Evolutionary conservation across 2,113 vertebrate genomes (phyloP).

Genomic region (Okapia johnstoni): DNA sequence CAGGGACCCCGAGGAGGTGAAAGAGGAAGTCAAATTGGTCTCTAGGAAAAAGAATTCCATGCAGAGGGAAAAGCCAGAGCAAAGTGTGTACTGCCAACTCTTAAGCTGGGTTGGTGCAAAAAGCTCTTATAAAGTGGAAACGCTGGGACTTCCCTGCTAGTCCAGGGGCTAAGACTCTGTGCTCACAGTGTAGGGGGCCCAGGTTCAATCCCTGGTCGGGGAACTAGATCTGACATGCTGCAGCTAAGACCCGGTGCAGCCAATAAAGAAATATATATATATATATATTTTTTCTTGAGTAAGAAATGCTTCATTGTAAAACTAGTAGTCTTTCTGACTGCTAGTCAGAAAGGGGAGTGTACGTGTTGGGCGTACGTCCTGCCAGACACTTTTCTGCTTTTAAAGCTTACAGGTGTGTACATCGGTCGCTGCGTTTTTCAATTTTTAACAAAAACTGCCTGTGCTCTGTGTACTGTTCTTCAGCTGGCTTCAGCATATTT

Average conservation of each 20-base stretch:
- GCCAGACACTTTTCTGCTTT: neutral
- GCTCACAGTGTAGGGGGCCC: neutral
- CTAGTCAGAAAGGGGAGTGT: neutral
- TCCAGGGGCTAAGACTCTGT: neutral
- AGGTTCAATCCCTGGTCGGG: neutral
- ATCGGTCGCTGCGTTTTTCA: neutral
- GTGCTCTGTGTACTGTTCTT: neutral
- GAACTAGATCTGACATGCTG: neutral
- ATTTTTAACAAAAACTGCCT: neutral
- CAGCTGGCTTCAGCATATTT: neutral
- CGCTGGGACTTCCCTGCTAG: neutral
- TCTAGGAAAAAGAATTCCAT: neutral
- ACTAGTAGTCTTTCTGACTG: neutral
- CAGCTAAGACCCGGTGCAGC: neutral
- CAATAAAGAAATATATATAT: neutral
- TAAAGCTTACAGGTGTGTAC: rapidly evolving
- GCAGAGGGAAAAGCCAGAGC: neutral
- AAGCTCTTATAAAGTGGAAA: neutral
- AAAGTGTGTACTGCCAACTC: neutral
- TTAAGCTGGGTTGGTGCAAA: neutral
- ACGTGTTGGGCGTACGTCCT: neutral
- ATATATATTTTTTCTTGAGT: neutral
- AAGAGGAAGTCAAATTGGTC: neutral
- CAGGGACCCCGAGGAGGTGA: neutral
- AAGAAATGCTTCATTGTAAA: neutral